These are phyloP conservation scores for Agrochola macilenta DNA, from an alignment of 2,888 invertebrate genomes.

Conservation along the genomic window DNA sequence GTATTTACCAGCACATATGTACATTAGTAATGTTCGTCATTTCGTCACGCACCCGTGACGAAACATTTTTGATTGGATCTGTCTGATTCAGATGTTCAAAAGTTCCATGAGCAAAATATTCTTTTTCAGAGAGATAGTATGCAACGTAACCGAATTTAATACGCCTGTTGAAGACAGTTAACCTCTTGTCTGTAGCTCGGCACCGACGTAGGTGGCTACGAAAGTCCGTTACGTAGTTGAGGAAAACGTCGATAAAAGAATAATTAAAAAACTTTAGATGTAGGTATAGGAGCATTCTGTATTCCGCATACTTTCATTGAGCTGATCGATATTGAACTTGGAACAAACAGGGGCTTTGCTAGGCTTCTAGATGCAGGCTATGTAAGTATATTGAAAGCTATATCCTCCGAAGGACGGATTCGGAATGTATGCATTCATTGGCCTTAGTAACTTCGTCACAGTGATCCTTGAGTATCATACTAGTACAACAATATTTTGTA, in stretches of 20 bases:
- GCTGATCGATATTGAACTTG: constrained; percentile 12
- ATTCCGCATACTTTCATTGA: constrained; percentile 16
- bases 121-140: neutral
- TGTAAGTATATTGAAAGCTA: neutral
- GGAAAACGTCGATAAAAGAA: constrained; percentile 4
- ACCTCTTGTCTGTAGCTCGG: neutral
- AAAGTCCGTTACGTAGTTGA: constrained; percentile 2
- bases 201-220: neutral
- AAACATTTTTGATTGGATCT: constrained; percentile 26
- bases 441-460: neutral
- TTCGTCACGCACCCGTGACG: constrained; percentile 8
- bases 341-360: neutral
- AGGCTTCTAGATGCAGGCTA: constrained; percentile 16
- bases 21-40: neutral
- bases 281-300: constrained; percentile 7
- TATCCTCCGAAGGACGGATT: constrained; percentile 7
- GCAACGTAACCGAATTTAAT: neutral
- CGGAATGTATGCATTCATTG: neutral
- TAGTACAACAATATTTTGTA: neutral
- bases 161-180: neutral
- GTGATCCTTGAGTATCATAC: neutral
- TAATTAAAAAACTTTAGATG: neutral
- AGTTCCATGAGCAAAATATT: constrained; percentile 4
- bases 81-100: constrained; percentile 15
- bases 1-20: constrained; percentile 2